Base-by-base conservation (phyloP, 92 coral and sea anemone genomes). In the Bergia puertoricense region DNA sequence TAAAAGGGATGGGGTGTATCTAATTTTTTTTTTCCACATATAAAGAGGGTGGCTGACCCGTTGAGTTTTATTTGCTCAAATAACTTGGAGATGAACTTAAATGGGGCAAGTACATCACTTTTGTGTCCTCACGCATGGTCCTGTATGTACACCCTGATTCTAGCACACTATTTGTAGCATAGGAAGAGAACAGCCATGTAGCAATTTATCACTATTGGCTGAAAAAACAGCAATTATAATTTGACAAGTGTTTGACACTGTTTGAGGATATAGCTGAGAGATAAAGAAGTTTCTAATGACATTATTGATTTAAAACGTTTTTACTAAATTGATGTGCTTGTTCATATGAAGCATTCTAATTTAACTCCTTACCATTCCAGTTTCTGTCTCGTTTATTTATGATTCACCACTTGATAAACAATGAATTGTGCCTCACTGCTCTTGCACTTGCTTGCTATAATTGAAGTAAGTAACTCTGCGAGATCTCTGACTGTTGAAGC, bases 391-490 rank as follows among this genome's bases (percentile, higher is more conserved):
- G 48, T 20, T n/a, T 13, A 11, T 36, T 16, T 39, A 15, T 40
- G 20, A 40, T 14, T 74, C 45, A 15, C 20, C 30, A 37, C n/a
- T 5, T 39, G 16, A 40, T 36, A 38, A 11, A 23, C 79, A 74
- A 74, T 74, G 79, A 39, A 74, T 20, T 18, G 45, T 40, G 79
- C 45, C 23, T 56, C 72, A 59, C 13, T 81, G 20, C 16, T 65
- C 54, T 22, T 81, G 42, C 71, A 65, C 5, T 69, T 81, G 4
- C 41, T 65, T 81, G 73, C 22, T 40, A 23, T 81, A 81, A 40
- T 81, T 69, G 75, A 81, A 38, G 86, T 81, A 22, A n/a, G 39
- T 42, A 42, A 23, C 73, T 22, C 57, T 68, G 54, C 65, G 39
- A 30, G 50, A 39, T 36, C 38, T 81, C 11, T 45, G 20, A n/a